Conservation (phyloP, 2,113 vertebrate genomes). For the Cheilinus undulatus region DNA sequence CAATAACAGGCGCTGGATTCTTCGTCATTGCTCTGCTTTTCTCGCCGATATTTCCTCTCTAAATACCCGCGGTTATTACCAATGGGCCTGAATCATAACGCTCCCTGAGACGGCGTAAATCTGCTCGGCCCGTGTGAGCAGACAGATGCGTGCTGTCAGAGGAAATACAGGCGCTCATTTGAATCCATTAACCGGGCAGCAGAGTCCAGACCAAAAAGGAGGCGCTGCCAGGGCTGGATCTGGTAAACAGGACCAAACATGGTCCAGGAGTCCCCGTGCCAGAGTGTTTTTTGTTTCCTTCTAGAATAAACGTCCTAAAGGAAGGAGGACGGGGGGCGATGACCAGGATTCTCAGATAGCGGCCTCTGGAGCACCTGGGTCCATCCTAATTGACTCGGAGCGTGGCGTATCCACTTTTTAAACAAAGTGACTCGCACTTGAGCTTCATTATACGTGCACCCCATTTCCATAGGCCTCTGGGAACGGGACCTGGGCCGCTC, state of each 20-base stretch:
- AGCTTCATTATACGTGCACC: slow-evolving; percentile 78
- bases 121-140: slow-evolving; percentile 27
- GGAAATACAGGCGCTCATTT: slow-evolving; percentile 77
- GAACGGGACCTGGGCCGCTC: slow-evolving; percentile 86
- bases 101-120: slow-evolving; percentile 39
- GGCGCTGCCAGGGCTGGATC: not conserved
- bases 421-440: slow-evolving; percentile 77
- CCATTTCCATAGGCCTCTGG: slow-evolving; percentile 90
- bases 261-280: slow-evolving; percentile 32
- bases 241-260: not conserved
- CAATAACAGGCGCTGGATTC: slow-evolving; percentile 35
- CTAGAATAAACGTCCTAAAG: too few relatives aligned
- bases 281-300: slow-evolving; percentile 29
- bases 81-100: slow-evolving; percentile 20
- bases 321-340: not conserved
- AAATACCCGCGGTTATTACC: slow-evolving; percentile 53
- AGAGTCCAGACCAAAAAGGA: slow-evolving; percentile 13
- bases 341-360: slow-evolving; percentile 44
- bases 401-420: slow-evolving; percentile 73
- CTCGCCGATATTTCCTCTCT: slow-evolving; percentile 15
- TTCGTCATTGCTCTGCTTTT: slow-evolving; percentile 29
- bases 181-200: slow-evolving; percentile 77
- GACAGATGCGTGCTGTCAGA: slow-evolving; percentile 83
- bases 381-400: slow-evolving; percentile 75
- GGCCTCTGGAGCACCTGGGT: slow-evolving; percentile 72